Percentiles rank a stretch among this genome's conserved stretches.
These are phyloP conservation scores for Gadopsis marmoratus DNA, from an alignment of 2,797 vertebrate species.

Conservation along the genomic window DNA sequence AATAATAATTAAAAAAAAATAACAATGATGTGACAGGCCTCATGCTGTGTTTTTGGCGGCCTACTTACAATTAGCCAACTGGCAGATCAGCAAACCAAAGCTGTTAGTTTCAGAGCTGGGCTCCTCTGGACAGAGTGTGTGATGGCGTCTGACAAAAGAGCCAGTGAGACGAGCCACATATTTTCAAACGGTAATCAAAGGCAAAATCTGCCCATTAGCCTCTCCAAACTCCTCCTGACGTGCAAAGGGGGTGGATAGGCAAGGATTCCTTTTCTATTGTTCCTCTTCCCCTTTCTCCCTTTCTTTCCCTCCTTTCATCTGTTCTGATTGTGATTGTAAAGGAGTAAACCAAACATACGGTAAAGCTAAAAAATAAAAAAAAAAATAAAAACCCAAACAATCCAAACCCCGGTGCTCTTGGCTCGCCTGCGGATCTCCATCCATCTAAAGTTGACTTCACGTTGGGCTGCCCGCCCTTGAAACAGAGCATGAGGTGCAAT, in stretches of 20 bases:
- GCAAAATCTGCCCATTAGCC: conserved; percentile 58
- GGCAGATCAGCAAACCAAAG: conserved; percentile 66
- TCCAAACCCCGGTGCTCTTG: conserved; percentile 35
- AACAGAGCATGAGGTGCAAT: conserved; percentile 74
- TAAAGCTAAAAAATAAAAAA: conserved; percentile 11
- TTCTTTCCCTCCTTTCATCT: conserved; percentile 22
- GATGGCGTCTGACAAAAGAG: conserved; percentile 72
- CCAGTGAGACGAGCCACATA: conserved; percentile 36
- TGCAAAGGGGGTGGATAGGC: conserved; percentile 23
- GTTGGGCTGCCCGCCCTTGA: conserved; percentile 78
- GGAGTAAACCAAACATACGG: conserved; percentile 24
- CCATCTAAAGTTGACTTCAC: conserved; percentile 74
- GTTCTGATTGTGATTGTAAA: conserved; percentile 41
- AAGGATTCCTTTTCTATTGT: conserved; percentile 14
- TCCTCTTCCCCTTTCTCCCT: neutral
- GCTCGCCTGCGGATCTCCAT: conserved; percentile 71
- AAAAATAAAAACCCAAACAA: conserved; percentile 32
- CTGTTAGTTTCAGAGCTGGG: conserved; percentile 56
- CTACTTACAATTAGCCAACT: conserved; percentile 71
- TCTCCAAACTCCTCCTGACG: conserved; percentile 41
- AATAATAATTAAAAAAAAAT: too few species aligned
- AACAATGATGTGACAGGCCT: conserved; percentile 53
- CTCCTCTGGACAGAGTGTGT: conserved; percentile 64
- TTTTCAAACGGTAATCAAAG: conserved; percentile 74
- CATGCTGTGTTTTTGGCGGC: conserved; percentile 64